Base-by-base conservation (phyloP, 2,797 vertebrate genomes). In the Lepidocolaptes lacrymiger region DNA sequence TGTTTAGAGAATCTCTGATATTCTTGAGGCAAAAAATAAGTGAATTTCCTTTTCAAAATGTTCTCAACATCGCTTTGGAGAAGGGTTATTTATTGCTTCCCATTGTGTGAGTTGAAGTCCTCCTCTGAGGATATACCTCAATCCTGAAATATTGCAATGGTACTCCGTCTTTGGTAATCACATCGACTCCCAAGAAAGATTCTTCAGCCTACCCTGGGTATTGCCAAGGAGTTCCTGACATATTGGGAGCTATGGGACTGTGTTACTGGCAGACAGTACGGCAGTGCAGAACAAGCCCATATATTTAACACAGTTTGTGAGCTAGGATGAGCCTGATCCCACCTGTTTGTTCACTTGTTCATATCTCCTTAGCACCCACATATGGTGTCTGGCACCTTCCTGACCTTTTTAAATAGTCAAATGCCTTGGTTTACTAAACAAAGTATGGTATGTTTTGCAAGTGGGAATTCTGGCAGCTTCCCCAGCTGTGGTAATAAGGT, bases 1-100 rank as follows among this genome's bases (percentile, higher is more conserved):
- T 89, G 55, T 49, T 77, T 78, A 61, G 72, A 84, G 87, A 92
- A 91, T 85, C 23, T 72, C 52, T 63, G 48, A 79, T 89, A 85
- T 54, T 92, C 62, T 82, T 23, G 28, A 76, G 55, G 52, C 5
- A 85, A 91, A 92, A 79, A 91, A 66, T 10, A 39, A 75, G 34
- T 10, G 91, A 32, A 69, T 22, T 61, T 89, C 14, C 4, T 61
- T 86, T 89, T 27, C 49, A 74, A 86, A 91, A 73, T 41, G 32
- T 86, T 83, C 37, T 87, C 41, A 89, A 5, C 34, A 8, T 69
- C 69, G 64, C 59, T 78, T 88, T 30, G 8, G 51, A 81, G 37
- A 43, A 92, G 41, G 6, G 7, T 34, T 69, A 41, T 75, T 94
- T 92, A 64, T 67, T 89, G 36, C 20, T 91, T 85, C 34, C 48